These are phyloP conservation scores for Tachyglossus aculeatus DNA, from an alignment of 2,797 vertebrate species.

Conservation along the genomic window DNA sequence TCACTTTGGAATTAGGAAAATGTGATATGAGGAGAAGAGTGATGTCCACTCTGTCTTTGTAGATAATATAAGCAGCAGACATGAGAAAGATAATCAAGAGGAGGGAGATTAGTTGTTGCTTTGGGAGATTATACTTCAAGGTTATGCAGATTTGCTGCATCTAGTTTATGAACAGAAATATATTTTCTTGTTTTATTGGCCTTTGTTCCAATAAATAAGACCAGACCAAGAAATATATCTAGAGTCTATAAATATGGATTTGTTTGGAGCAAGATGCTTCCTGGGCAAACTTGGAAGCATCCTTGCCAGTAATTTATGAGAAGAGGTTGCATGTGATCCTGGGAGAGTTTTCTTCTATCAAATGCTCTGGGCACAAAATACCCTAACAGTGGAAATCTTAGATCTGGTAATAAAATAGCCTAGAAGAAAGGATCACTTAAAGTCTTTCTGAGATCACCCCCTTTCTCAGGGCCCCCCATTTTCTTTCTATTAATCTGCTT, in stretches of 20 bases:
- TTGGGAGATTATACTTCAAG: slow-evolving; percentile 54
- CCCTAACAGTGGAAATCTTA: background rate
- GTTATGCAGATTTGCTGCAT: slow-evolving; percentile 59
- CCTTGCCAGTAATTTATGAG: slow-evolving; percentile 53
- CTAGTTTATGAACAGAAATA: background rate
- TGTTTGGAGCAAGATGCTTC: slow-evolving; percentile 58
- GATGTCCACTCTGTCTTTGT: slow-evolving; percentile 24
- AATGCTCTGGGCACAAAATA: background rate
- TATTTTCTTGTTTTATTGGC: slow-evolving; percentile 60
- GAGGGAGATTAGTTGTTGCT: slow-evolving; percentile 50
- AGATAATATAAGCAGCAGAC: slow-evolving; percentile 30
- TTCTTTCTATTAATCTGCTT: too few species aligned
- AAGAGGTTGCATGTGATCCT: slow-evolving; percentile 35
- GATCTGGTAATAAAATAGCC: slow-evolving; percentile 1
- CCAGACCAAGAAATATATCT: slow-evolving; percentile 41
- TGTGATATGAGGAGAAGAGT: background rate
- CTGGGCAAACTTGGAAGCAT: slow-evolving; percentile 28
- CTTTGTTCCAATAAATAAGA: slow-evolving; percentile 61
- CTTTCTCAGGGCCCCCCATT: too few species aligned
- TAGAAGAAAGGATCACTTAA: background rate
- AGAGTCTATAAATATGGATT: slow-evolving; percentile 60
- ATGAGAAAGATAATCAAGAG: slow-evolving; percentile 51
- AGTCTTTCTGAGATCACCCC: too few species aligned
- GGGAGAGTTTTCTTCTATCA: slow-evolving; percentile 36
- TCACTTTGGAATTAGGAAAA: slow-evolving; percentile 36